Conservation (phyloP, 30 jellyfish, hydroid and myxozoan genomes). For the Catostylus mosaicus region DNA sequence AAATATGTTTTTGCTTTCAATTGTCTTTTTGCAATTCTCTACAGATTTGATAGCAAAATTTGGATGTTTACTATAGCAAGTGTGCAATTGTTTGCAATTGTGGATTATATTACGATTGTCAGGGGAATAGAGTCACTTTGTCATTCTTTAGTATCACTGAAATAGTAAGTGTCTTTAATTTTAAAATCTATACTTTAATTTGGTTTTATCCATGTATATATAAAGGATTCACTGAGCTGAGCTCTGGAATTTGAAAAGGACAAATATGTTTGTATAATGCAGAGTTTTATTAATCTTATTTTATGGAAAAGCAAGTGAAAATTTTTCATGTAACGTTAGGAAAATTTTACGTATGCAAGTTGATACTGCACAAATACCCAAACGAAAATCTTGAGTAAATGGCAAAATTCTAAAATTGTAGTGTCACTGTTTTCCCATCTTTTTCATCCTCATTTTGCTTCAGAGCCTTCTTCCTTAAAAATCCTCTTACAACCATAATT, state of each 20-base stretch:
- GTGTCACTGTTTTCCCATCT: not conserved
- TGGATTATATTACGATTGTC: constrained; percentile 10
- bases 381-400: not conserved
- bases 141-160: constrained; percentile 46
- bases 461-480: not conserved
- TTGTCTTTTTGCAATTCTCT: not conserved
- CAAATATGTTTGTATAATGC: not conserved
- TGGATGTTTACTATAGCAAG: constrained; percentile 10
- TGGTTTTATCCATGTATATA: no score
- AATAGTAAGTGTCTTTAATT: constrained; percentile 31
- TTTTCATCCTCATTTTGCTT: not conserved
- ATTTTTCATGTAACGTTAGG: not conserved
- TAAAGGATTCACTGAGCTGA: no score
- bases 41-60: constrained; percentile 14
- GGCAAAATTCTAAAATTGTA: not conserved
- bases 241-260: no score
- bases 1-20: no score
- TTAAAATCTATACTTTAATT: no score
- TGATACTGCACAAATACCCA: not conserved
- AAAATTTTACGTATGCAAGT: not conserved
- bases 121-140: constrained; percentile 46
- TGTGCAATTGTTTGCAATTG: constrained; percentile 9
- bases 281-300: not conserved
- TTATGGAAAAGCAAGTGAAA: not conserved
- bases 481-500: not conserved